Percentiles rank a stretch among this genome's conserved stretches.
phyloP scores from a whole-genome alignment of 2,888 invertebrate species.

The Caenorhabditis sp. region DNA sequence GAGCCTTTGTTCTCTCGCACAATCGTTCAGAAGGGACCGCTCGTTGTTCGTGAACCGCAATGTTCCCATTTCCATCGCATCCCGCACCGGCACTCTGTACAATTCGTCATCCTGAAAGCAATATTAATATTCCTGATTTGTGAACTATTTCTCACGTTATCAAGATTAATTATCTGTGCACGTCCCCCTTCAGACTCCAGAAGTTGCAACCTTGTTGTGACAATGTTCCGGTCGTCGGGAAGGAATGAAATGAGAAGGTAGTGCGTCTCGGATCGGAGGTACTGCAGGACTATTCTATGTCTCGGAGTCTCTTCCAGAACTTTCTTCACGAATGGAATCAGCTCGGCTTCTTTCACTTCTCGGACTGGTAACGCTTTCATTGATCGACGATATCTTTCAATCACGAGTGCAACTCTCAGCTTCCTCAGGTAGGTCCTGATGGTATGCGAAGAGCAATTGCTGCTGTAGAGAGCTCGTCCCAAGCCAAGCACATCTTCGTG shows the following conservation, averaged over 20 bases:
- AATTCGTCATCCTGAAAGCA: conserved; percentile 14
- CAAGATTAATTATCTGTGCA: conserved; percentile 49
- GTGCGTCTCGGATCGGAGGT: conserved; percentile 63
- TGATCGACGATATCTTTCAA: conserved; percentile 70
- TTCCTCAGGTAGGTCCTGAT: conserved; percentile 53
- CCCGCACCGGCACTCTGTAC: neutral
- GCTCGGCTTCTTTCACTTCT: conserved; percentile 51
- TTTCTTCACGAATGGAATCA: conserved; percentile 53
- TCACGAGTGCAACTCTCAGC: conserved; percentile 67
- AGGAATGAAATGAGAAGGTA: conserved; percentile 65
- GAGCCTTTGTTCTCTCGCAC: conserved; percentile 47
- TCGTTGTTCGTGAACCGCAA: neutral
- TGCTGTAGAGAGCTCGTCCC: conserved; percentile 62
- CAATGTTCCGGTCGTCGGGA: conserved; percentile 32
- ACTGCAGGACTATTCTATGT: conserved; percentile 68
- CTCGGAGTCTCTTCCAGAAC: conserved; percentile 42
- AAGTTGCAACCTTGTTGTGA: conserved; percentile 53
- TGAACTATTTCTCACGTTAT: conserved; percentile 54
- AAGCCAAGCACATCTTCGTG: conserved; percentile 56
- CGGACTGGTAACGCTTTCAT: conserved; percentile 67
- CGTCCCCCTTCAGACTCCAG: conserved; percentile 42
- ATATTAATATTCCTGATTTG: too few species aligned
- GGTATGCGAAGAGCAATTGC: conserved; percentile 25
- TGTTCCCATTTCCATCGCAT: conserved; percentile 15
- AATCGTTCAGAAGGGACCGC: neutral